Evolutionary conservation across 2,113 vertebrate species (phyloP), one percentile per base, ranked within the genome.

Genomic region (Stigmatopora nigra): DNA sequence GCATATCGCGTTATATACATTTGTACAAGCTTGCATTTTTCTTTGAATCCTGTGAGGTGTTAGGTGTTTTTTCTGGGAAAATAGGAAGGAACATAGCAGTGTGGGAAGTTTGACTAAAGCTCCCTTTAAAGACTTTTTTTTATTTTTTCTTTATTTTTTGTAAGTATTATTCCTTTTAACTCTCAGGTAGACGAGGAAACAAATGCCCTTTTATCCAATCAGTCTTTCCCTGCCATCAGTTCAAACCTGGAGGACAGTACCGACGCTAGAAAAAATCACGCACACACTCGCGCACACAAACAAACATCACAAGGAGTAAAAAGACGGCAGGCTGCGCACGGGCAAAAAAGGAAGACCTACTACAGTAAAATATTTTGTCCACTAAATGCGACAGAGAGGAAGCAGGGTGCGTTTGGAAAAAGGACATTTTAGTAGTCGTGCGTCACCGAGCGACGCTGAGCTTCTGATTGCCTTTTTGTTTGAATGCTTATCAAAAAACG

Each of bases 21-120:
- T 91, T 94, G 86, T 94, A 94, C 90, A 92, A 81, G 86, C 90
- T 93, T 92, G 92, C 93, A 93, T 92, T 90, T 90, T 76, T 78
- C 41, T 61, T 80, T 46, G 9, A 12, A 85, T 89, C 75, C 80
- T 76, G 82, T 91, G 90, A 91, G 87, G 90, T 90, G 85, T 87
- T 81, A 90, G 81, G 86, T 90, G 19, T 44, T 45, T 45, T 45
- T 20, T 84, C 75, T 75, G 82, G 84, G 86, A 75, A 45, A 83
- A n/a, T n/a, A n/a, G n/a, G 77, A 76, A 76, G 84, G 78, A 76
- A 80, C 70, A 85, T 85, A 84, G 86, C 81, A 83, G 68, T 78
- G 80, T 70, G 79, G 81, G 75, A 80, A 79, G 80, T 84, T 87
- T 86, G 76, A 84, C 72, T 85, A 88, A 87, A 82, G 81, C 86